phyloP scores from a whole-genome alignment of 2,888 invertebrate species.

The Nomada fucata region DNA sequence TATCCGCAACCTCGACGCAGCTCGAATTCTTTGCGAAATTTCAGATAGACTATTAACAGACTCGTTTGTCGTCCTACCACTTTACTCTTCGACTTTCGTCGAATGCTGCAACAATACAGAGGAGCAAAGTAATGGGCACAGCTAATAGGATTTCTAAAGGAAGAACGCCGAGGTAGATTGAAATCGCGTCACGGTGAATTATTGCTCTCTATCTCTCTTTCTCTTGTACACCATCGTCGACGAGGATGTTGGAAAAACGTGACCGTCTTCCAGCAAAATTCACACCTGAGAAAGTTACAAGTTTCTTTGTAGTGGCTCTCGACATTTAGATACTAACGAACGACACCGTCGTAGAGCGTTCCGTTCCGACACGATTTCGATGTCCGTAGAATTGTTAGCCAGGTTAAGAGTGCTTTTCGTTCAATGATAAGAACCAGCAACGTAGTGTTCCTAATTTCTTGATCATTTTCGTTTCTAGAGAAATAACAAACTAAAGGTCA shows the following conservation, averaged over 20 bases:
- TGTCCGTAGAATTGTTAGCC: not conserved
- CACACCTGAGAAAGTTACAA: not conserved
- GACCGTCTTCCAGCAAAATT: not conserved
- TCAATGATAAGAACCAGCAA: not conserved
- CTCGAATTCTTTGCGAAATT: not conserved
- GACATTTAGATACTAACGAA: conserved; percentile 12
- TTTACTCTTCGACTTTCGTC: conserved; percentile 17
- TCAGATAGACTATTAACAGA: conserved; percentile 4
- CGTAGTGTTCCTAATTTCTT: too few species aligned
- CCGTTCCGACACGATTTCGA: not conserved
- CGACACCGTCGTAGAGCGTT: not conserved
- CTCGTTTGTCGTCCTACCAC: conserved; percentile 24
- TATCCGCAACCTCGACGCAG: not conserved
- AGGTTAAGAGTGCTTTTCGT: conserved; percentile 13
- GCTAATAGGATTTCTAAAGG: conserved; percentile 43
- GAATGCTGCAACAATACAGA: conserved; percentile 23
- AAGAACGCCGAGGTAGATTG: conserved; percentile 20
- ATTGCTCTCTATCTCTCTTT: not conserved
- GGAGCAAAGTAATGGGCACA: conserved; percentile 42
- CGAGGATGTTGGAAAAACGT: conserved; percentile 2
- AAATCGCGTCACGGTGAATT: conserved; percentile 26
- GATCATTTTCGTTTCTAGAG: too few species aligned
- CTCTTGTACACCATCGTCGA: not conserved
- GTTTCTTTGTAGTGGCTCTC: not conserved
- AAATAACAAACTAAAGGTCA: not conserved